Conservation (phyloP, 2,797 vertebrate genomes). For the Brachyalestes nurse region DNA sequence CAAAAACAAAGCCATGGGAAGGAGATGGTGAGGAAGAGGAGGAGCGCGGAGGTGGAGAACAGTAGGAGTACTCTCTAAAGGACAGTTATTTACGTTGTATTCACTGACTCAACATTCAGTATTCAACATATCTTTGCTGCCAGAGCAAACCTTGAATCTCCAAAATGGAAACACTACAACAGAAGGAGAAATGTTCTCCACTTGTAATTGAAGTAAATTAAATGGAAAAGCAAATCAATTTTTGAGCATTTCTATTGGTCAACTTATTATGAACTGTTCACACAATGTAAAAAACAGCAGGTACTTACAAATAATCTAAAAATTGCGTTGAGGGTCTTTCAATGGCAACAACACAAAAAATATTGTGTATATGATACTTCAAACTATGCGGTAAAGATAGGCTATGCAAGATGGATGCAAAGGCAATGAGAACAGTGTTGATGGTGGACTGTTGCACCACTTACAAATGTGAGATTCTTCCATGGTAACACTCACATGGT, state of each 20-base stretch:
- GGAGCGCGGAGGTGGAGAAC: slow-evolving; percentile 12
- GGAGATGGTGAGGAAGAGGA: slow-evolving; percentile 31
- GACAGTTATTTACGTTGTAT: slow-evolving; percentile 5
- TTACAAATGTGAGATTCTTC: slow-evolving; percentile 10
- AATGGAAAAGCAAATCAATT: no score
- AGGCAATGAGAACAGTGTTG: slow-evolving; percentile 17
- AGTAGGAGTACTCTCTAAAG: slow-evolving; percentile 19
- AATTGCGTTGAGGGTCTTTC: no score
- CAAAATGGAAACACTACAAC: not conserved
- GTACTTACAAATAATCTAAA: no score
- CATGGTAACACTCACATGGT: slow-evolving; percentile 13
- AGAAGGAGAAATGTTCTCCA: not conserved
- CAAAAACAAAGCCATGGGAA: slow-evolving; percentile 48
- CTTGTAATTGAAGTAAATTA: not conserved
- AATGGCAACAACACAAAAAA: no score
- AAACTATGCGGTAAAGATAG: not conserved
- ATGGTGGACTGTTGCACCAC: slow-evolving; percentile 18
- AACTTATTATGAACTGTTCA: no score
- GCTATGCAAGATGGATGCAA: slow-evolving; percentile 3
- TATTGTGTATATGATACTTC: no score
- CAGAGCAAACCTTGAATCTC: not conserved
- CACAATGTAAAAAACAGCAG: no score
- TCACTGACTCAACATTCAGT: no score
- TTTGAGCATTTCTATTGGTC: no score
- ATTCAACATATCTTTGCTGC: not conserved